phyloP scores from a whole-genome alignment of 2,888 invertebrate species.

The Lycocerus yunnanus region DNA sequence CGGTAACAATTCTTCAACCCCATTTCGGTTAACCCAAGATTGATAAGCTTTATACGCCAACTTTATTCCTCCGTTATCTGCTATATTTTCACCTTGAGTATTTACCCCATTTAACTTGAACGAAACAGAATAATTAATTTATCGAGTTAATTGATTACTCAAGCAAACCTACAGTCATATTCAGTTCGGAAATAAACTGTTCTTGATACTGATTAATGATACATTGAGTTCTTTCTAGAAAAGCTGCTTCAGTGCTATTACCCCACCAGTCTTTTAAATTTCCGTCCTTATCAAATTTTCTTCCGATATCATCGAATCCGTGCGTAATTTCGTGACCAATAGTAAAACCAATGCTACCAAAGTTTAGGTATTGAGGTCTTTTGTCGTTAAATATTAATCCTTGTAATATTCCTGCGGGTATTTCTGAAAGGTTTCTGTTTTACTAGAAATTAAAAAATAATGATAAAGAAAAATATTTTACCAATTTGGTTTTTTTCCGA shows the following conservation, averaged over 20 bases:
- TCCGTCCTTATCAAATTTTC: conserved; percentile 86
- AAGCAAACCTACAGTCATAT: conserved; percentile 63
- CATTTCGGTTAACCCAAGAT: conserved; percentile 69
- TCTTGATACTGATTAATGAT: conserved; percentile 90
- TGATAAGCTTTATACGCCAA: conserved; percentile 79
- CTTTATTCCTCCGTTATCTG: conserved; percentile 89
- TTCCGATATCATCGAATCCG: conserved; percentile 65
- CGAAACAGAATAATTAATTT: background rate
- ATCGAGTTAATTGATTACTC: background rate
- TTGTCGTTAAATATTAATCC: conserved; percentile 80
- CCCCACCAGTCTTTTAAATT: conserved; percentile 78
- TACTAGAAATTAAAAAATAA: too few species aligned
- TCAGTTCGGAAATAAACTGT: conserved; percentile 76
- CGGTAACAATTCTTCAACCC: conserved; percentile 62
- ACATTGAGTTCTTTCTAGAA: conserved; percentile 70
- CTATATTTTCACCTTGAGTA: conserved; percentile 90
- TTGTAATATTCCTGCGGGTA: conserved; percentile 88
- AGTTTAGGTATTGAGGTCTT: conserved; percentile 52
- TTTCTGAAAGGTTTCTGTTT: conserved; percentile 69
- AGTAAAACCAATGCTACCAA: conserved; percentile 50
- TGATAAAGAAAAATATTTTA: conserved; percentile 42
- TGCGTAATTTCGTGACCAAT: conserved; percentile 52
- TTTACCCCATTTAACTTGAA: conserved; percentile 84
- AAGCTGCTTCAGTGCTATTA: conserved; percentile 9
- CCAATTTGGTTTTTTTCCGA: conserved; percentile 62